These are phyloP conservation scores for Poicephalus gulielmi DNA, from an alignment of 2,113 vertebrate genomes.

Conservation along the genomic window DNA sequence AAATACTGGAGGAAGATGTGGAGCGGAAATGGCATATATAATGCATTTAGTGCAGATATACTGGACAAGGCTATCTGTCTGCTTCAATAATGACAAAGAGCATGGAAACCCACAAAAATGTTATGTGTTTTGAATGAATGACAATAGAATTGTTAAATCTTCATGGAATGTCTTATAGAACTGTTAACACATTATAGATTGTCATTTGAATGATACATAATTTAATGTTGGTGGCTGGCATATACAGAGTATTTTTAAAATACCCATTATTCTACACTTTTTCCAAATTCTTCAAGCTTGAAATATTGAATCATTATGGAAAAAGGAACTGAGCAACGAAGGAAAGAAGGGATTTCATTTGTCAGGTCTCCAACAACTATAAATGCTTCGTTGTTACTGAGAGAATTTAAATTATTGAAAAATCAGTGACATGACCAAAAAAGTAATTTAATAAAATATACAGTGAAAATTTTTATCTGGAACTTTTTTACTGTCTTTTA, in stretches of 20 bases:
- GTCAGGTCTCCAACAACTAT: background rate
- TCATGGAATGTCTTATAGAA: background rate
- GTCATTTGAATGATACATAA: background rate
- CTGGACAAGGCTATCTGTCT: background rate
- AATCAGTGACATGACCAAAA: background rate
- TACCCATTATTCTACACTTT: background rate
- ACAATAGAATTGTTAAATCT: background rate
- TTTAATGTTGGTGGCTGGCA: background rate
- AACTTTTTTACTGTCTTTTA: background rate
- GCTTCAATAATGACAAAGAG: background rate
- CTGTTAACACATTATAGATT: background rate
- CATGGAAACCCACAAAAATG: background rate
- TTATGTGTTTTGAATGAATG: background rate
- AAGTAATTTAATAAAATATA: background rate
- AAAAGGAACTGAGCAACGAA: background rate
- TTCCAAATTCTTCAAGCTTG: background rate
- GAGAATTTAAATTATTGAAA: background rate
- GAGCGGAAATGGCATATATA: background rate
- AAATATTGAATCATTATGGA: background rate
- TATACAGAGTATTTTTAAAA: background rate
- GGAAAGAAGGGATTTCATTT: background rate
- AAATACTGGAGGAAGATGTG: background rate
- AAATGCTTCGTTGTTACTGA: background rate
- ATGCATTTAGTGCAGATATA: background rate
- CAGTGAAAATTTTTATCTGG: background rate